Evolutionary conservation across 2,797 vertebrate species (phyloP).

Genomic region (Rhyacichthys aspro): DNA sequence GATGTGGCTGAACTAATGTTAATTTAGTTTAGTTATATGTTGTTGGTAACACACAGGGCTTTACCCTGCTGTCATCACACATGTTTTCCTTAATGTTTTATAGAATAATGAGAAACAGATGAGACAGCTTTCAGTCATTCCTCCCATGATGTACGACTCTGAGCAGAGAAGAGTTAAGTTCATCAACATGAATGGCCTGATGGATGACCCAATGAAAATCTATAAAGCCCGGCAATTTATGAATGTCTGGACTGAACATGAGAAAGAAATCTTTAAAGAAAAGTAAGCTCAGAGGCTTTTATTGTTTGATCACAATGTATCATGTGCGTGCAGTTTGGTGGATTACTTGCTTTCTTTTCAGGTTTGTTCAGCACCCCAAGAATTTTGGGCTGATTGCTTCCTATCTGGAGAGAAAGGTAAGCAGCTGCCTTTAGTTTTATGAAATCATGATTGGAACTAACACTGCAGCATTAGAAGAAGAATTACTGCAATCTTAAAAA

Average conservation of each 20-base stretch:
- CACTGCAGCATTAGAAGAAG: too few relatives aligned
- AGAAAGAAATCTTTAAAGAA: conserved; percentile 98
- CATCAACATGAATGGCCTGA: conserved; percentile 98
- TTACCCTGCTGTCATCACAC: too few relatives aligned
- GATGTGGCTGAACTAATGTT: too few relatives aligned
- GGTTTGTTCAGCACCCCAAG: conserved; percentile 98
- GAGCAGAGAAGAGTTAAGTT: conserved; percentile 97
- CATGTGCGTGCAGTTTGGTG: background rate
- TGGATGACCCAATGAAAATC: conserved; percentile 98
- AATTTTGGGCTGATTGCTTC: conserved; percentile 98
- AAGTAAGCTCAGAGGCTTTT: conserved; percentile 84
- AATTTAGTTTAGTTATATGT: background rate
- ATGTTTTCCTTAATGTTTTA: conserved; percentile 7
- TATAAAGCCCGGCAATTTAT: conserved; percentile 98
- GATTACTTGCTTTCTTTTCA: conserved; percentile 62
- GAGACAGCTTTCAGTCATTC: conserved; percentile 97
- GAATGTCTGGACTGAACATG: conserved; percentile 99
- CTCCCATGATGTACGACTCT: conserved; percentile 98
- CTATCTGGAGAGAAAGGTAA: conserved; percentile 98
- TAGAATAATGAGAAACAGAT: conserved; percentile 99
- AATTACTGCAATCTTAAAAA: too few relatives aligned
- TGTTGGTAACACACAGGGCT: background rate
- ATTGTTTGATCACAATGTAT: conserved; percentile 1
- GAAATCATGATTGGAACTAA: background rate
- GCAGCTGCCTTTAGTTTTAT: conserved; percentile 8